Base-by-base conservation (phyloP, 1,140 invertebrate species). In the Schlechtendalia chinensis region DNA sequence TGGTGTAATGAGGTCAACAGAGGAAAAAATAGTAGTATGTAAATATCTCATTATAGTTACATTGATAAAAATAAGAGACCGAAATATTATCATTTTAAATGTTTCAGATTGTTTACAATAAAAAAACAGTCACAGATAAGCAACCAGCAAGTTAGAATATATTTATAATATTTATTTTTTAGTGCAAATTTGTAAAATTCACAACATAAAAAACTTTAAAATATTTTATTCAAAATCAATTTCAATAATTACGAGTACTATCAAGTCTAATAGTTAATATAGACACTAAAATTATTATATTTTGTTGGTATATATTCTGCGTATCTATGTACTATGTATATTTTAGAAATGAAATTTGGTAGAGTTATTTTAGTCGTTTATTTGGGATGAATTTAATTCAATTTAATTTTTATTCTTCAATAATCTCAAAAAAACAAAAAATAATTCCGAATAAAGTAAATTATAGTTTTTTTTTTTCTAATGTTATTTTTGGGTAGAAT, bases 41-140 rank as follows among this genome's bases (percentile, higher is more conserved):
- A 39, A 67, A 39, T 67, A 39, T 63, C 12, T 19, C 12, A 17
- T 47, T 47, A 5, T 17, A 47, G 39, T 69, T 29, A 0, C n/a
- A 12, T 47, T 47, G n/a, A 69, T 47, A 69, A 47, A 69, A 58
- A 22, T 22, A 58, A 47, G 19, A 47, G n/a, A 69, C 39, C 10
- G 27, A n/a, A 65, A 39, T 65, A n/a, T 24, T 69, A 69, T 69
- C 12, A 1, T 67, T 67, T 45, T 5, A 65, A 65, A 39, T 67
- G 5, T 45, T 69, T 69, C 47, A 24, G 11, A 24, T 69, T 69
- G 5, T 69, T 19, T 16, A 69, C 1, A 12, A 69, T 69, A 22
- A 47, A 65, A 69, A 69, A 22, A 19, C 39, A 69, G 32, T 22
- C 11, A 8, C 11, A 47, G 39, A 69, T 69, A 69, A 69, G 65